Evolutionary conservation across 2,113 vertebrate species (phyloP), one percentile per base, ranked within the genome.

Genomic region (Pelusios castaneus): DNA sequence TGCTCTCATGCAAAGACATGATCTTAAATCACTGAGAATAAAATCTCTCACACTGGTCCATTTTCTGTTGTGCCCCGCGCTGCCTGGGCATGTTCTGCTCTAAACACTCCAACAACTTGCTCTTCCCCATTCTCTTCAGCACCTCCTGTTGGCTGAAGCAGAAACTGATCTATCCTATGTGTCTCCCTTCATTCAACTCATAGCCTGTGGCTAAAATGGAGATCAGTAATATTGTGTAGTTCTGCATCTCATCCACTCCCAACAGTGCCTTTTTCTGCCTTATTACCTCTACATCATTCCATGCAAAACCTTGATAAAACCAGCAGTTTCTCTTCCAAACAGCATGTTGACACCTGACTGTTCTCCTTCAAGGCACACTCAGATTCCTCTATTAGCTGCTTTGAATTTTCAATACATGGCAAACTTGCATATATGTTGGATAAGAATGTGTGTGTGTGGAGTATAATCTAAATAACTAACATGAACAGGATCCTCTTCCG

Each of bases 321-420:
- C 85, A 67, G 91, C 94, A 96, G 95, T 92, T 96, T 96, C 89
- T 88, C 96, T 97, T 96, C 91, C 80, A 95, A 90, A 97, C 91
- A 94, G 85, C 80, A 89, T 3, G 63, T 96, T 92, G 89, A 89
- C 94, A 93, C 94, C 95, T 92, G 96, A 89, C 91, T 91, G 94
- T 96, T 95, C 94, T 96, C 95, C 95, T 95, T 95, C 89, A 90
- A 91, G 95, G 95, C 93, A 94, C 95, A 94, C 91, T 97, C 90
- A 45, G 87, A 95, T 96, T 94, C 67, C 63, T 82, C 84, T 85
- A 92, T 94, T 90, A 97, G 92, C 85, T 93, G 92, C 88, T 95
- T 89, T 93, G 90, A 89, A 92, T 94, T 91, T 96, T 82, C 87
- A 96, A 92, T 94, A 96, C 21, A 88, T 27, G 73, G 24, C 22